Percentiles rank a stretch among this genome's conserved stretches.
Conservation (phyloP, 2,113 vertebrate genomes). For the Opisthocomus hoazin region DNA sequence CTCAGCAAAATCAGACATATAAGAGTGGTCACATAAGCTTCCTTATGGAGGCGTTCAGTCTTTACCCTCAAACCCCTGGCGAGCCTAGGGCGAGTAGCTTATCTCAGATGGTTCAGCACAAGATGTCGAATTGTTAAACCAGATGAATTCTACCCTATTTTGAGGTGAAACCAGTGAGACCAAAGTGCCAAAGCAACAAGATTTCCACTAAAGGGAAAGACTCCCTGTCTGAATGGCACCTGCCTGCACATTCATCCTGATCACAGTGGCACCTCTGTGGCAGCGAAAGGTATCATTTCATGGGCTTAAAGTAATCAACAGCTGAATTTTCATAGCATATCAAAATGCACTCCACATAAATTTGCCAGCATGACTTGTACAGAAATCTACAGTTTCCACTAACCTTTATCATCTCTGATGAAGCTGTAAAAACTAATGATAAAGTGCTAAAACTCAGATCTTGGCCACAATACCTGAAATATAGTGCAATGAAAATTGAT, state of each 20-base stretch:
- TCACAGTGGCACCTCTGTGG: background rate
- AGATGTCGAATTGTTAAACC: background rate
- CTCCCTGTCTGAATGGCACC: background rate
- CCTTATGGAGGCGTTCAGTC: background rate
- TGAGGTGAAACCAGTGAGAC: background rate
- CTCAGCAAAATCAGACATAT: background rate
- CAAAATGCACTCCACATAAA: background rate
- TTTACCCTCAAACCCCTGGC: background rate
- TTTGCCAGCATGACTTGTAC: background rate
- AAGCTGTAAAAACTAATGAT: background rate
- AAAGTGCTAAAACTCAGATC: background rate
- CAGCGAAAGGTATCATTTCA: background rate
- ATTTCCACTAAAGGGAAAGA: background rate
- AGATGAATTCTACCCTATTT: background rate
- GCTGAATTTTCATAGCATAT: background rate
- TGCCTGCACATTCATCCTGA: background rate
- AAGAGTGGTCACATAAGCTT: background rate
- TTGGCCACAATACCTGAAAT: background rate
- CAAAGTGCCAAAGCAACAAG: background rate
- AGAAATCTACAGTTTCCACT: background rate
- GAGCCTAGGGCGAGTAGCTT: background rate
- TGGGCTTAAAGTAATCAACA: background rate
- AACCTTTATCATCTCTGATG: background rate
- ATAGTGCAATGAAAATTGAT: background rate
- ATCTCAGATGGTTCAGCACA: background rate